These are phyloP conservation scores for Lasaia peninsularis DNA, from an alignment of 1,140 invertebrate species.

Conservation along the genomic window DNA sequence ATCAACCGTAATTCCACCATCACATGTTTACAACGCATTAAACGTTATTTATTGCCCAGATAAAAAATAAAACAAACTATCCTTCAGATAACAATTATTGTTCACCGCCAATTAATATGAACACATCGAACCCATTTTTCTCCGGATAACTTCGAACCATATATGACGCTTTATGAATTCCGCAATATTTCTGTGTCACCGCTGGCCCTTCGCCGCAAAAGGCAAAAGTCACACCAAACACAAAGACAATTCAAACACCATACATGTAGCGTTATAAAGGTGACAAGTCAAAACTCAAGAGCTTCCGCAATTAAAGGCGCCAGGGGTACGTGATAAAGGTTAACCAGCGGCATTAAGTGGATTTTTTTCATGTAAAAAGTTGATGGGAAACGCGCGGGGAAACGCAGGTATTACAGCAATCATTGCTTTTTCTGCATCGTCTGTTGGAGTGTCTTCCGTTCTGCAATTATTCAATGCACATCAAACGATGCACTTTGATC, in stretches of 20 bases:
- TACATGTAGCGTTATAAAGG: constrained; percentile 34
- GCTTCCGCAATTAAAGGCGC: constrained; percentile 60
- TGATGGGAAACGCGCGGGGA: constrained; percentile 39
- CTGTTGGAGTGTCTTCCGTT: constrained; percentile 10
- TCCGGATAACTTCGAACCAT: background rate
- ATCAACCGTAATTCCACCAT: background rate
- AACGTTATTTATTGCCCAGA: background rate
- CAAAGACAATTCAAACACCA: constrained; percentile 32
- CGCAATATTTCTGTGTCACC: constrained; percentile 25
- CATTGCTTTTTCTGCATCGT: constrained; percentile 16
- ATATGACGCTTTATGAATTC: constrained; percentile 15
- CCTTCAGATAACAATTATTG: constrained; percentile 7
- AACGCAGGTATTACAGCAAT: constrained; percentile 33
- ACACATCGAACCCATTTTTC: constrained; percentile 6
- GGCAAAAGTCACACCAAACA: constrained; percentile 25
- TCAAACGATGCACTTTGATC: background rate
- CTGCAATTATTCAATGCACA: background rate
- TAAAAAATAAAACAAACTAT: background rate
- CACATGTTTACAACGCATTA: background rate
- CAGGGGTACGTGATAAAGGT: constrained; percentile 52
- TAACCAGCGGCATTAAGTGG: constrained; percentile 54
- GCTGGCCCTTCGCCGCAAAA: constrained; percentile 21
- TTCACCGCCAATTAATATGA: constrained; percentile 4
- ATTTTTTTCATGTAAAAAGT: constrained; percentile 46
- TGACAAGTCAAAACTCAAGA: constrained; percentile 37